A percentile compares a stretch with the other conserved stretches of the same genome.
Evolutionary conservation across 2,113 vertebrate genomes (phyloP).

Genomic region (Hippocampus abdominalis): DNA sequence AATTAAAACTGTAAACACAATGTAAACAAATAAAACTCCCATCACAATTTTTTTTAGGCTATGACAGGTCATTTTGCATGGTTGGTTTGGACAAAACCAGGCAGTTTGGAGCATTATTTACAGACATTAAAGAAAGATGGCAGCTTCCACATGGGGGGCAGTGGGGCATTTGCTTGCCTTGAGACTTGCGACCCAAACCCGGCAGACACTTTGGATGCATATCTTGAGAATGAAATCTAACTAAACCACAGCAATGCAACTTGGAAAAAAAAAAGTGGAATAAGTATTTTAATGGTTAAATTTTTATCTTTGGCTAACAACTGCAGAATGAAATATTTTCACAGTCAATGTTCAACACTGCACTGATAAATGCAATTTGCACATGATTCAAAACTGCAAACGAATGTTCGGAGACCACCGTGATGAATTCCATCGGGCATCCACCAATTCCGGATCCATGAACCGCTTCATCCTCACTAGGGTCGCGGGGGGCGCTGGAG

Average conservation of each 20-base stretch:
- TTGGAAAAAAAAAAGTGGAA: neutral
- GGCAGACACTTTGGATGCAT: conserved; percentile 29
- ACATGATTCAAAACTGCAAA: neutral
- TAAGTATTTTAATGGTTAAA: neutral
- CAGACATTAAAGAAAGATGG: conserved; percentile 59
- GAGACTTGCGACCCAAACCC: conserved; percentile 16
- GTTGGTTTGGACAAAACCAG: conserved; percentile 72
- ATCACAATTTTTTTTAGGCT: conserved; percentile 71
- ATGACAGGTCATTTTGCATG: conserved; percentile 45
- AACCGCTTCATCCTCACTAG: no score
- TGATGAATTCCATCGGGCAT: neutral
- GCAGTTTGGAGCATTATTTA: conserved; percentile 86
- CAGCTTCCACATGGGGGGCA: conserved; percentile 18
- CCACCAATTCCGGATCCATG: neutral
- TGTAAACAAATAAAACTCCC: conserved; percentile 98
- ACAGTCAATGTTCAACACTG: neutral
- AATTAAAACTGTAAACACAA: conserved; percentile 97
- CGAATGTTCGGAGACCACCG: neutral
- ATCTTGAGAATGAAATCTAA: neutral
- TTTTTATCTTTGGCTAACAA: conserved; percentile 33
- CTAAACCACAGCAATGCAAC: neutral
- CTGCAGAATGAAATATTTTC: conserved; percentile 3
- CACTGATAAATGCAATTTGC: neutral
- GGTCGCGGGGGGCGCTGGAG: no score
- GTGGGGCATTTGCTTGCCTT: neutral